A percentile compares a stretch with the other conserved stretches of the same genome.
phyloP scores from a whole-genome alignment of 2,888 invertebrate species.

The Laothoe populi region DNA sequence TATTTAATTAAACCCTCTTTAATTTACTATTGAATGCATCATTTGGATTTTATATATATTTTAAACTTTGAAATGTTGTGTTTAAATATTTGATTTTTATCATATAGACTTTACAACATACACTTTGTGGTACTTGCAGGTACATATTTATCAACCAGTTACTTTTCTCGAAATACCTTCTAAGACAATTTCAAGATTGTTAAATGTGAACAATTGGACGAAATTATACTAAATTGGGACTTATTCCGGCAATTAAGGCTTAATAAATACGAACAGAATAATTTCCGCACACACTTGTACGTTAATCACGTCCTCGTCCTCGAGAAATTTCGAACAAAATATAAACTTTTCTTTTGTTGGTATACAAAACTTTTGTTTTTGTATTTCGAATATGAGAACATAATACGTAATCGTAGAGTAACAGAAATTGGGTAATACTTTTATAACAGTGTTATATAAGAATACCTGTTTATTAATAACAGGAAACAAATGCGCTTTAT shows the following conservation, averaged over 20 bases:
- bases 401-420: no score
- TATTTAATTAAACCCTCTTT: no score
- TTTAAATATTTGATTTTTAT: slow-evolving; percentile 29
- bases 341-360: no score
- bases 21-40: neutral
- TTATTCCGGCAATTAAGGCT: slow-evolving; percentile 24
- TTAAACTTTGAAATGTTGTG: neutral
- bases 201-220: slow-evolving; percentile 23
- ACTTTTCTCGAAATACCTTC: no score
- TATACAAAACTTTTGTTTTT: no score
- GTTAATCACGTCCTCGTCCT: neutral
- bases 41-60: slow-evolving; percentile 5
- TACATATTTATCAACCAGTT: slow-evolving; percentile 20
- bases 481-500: no score
- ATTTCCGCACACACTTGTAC: neutral
- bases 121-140: neutral
- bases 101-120: neutral
- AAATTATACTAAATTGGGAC: slow-evolving; percentile 27
- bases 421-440: no score
- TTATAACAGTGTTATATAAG: no score
- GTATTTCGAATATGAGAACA: no score
- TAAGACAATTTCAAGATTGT: neutral
- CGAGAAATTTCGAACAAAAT: neutral
- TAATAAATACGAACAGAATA: neutral
- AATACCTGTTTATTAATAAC: no score